These are phyloP conservation scores for Vollenhovia emeryi DNA, from an alignment of 1,140 invertebrate species.

Conservation along the genomic window DNA sequence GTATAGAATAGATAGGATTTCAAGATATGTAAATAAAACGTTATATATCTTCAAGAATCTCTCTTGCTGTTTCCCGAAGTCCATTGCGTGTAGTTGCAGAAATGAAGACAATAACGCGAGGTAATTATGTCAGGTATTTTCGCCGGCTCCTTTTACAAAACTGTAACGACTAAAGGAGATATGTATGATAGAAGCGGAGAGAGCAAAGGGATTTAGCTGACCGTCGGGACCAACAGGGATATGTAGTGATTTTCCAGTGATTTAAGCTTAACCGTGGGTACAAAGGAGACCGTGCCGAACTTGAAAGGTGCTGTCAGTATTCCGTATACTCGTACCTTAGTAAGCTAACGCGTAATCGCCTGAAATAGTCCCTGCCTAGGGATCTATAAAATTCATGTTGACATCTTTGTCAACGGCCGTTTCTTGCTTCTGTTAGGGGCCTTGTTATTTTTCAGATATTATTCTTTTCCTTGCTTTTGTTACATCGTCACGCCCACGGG, in stretches of 20 bases:
- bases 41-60: conserved; percentile 27
- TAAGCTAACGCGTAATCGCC: conserved; percentile 75
- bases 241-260: conserved; percentile 79
- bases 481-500: too few species aligned
- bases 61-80: background rate
- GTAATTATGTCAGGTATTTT: conserved; percentile 21
- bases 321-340: conserved; percentile 64
- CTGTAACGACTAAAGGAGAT: background rate
- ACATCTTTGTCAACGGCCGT: conserved; percentile 69
- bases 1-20: conserved; percentile 62
- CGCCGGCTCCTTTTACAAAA: background rate
- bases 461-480: conserved; percentile 27
- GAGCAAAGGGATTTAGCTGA: conserved; percentile 46
- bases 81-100: background rate
- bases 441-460: conserved; percentile 71
- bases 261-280: conserved; percentile 82
- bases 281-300: conserved; percentile 75
- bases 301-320: conserved; percentile 70
- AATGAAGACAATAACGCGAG: background rate
- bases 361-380: conserved; percentile 6
- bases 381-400: conserved; percentile 31
- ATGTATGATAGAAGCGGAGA: background rate
- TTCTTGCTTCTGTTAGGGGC: conserved; percentile 32
- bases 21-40: conserved; percentile 69
- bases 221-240: conserved; percentile 73